Evolutionary conservation across 2,113 vertebrate genomes (phyloP).

Genomic region (Stictonetta naevosa): DNA sequence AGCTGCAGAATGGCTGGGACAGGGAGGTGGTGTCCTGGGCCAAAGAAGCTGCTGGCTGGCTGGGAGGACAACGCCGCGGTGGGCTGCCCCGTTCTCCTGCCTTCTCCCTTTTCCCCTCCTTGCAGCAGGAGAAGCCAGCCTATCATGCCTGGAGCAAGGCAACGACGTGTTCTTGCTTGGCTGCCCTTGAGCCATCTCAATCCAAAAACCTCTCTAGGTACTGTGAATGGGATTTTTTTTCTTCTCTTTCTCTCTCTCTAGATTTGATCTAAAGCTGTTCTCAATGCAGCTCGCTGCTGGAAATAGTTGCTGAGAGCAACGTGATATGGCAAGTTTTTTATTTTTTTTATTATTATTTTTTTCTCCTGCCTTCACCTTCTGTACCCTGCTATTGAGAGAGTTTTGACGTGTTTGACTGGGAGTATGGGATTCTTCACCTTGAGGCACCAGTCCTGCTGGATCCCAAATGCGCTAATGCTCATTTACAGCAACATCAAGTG

Average conservation of each 20-base stretch:
- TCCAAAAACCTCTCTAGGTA: background rate
- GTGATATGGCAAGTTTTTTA: background rate
- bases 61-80: fast-evolving
- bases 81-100: background rate
- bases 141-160: background rate
- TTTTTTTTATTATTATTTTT: background rate
- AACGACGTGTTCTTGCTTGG: background rate
- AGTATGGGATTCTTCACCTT: slow-evolving; percentile 36
- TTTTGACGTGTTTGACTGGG: slow-evolving; percentile 33
- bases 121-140: background rate
- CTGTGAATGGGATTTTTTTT: background rate
- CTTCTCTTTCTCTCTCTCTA: background rate
- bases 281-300: background rate
- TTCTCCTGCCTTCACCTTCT: slow-evolving; percentile 33
- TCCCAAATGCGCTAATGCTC: slow-evolving; percentile 41
- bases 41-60: background rate
- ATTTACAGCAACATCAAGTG: slow-evolving; percentile 43
- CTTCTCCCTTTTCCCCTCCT: background rate
- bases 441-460: slow-evolving; percentile 34
- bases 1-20: background rate
- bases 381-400: slow-evolving; percentile 12
- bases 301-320: slow-evolving; percentile 36
- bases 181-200: background rate
- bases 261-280: slow-evolving; percentile 18
- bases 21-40: background rate